phyloP scores from a whole-genome alignment of 2,797 vertebrate genomes.

The Anas flavirostris region DNA sequence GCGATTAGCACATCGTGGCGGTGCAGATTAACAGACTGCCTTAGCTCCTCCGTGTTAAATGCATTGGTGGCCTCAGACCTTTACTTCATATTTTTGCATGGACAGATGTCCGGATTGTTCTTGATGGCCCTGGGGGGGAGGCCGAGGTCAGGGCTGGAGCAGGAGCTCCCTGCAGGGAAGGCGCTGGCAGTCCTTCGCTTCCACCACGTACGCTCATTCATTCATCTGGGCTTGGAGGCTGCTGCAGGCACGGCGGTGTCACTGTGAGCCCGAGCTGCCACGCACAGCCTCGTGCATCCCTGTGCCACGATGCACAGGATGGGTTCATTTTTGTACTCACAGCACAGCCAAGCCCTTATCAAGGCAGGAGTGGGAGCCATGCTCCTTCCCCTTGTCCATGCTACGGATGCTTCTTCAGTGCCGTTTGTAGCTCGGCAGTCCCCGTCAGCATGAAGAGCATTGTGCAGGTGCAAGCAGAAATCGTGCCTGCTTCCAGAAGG shows the following conservation, averaged over 20 bases:
- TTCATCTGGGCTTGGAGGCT: neutral
- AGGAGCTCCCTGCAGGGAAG: neutral
- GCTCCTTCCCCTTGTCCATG: neutral
- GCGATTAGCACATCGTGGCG: neutral
- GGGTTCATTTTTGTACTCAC: neutral
- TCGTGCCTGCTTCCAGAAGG: neutral
- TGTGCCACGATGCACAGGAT: rapidly evolving
- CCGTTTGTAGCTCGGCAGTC: neutral
- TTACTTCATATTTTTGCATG: neutral
- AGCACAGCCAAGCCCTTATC: neutral
- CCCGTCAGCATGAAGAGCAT: neutral
- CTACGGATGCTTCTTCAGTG: neutral
- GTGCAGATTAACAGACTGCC: neutral
- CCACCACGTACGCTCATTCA: rapidly evolving
- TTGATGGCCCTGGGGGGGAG: neutral
- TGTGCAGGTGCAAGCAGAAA: neutral
- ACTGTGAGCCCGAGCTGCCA: neutral
- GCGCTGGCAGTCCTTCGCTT: rapidly evolving
- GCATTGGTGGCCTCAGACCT: neutral
- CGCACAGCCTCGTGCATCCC: rapidly evolving
- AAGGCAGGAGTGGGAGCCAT: neutral
- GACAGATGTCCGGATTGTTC: neutral
- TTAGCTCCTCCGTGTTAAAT: neutral
- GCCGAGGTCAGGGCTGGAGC: neutral
- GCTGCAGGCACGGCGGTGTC: neutral